Base-by-base conservation (phyloP, 1,140 invertebrate species). In the Sitophilus oryzae region DNA sequence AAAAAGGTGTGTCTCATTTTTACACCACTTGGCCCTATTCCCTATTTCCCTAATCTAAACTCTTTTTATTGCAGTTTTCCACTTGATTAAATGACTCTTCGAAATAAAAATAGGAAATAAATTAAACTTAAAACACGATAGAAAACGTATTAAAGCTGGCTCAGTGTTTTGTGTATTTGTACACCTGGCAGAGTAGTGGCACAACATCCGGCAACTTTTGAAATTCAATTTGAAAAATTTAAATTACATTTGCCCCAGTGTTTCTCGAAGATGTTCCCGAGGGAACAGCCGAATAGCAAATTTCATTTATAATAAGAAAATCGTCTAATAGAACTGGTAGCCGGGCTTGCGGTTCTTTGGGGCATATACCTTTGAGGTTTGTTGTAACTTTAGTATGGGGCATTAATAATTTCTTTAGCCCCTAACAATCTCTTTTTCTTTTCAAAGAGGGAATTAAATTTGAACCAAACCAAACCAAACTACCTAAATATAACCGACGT, bases 141-240 rank as follows among this genome's bases (percentile, higher is more conserved):
- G 5, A 30, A 30, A 30, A 30, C 25, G 25, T 30, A 30, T 30
- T 30, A 30, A 30, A 30, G 5, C 25, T 30, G 25, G 11, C 25
- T 6, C 5, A 5, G 25, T 30, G 11, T 30, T 30, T 30, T 30
- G 25, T 30, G 11, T 11, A 11, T 5, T 30, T 30, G 25, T 45
- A 15, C 14, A 45, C 40, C 21, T 53, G 42, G 37, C 38, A 35
- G 42, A 37, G 48, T 23, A 53, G 42, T 50, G 35, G 37, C 53
- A 52, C 45, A 42, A 54, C 50, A 52, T 57, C 52, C 54, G n/a
- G n/a, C 35, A 60, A 60, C 59, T 60, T 60, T 60, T 20, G 37
- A 50, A 57, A 60, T 57, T 57, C 50, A 60, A 60, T 57, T 60
- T 57, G 50, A 56, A 57, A 60, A 57, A 57, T 57, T 60, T 57